A percentile compares a stretch with the other conserved stretches of the same genome.
phyloP scores from a whole-genome alignment of 2,888 invertebrate species.

The Anoplius nigerrimus region DNA sequence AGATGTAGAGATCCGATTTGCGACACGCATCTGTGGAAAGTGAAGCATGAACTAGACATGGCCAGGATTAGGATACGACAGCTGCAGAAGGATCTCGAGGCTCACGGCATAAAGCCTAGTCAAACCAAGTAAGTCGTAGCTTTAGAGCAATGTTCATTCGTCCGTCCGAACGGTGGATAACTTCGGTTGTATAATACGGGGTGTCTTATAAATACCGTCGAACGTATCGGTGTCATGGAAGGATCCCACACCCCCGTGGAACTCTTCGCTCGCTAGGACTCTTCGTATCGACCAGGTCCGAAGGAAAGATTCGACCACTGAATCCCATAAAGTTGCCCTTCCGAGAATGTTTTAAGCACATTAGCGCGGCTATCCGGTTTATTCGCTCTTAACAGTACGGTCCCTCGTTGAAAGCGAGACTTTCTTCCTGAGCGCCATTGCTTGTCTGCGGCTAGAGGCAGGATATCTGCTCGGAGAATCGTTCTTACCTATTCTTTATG shows the following conservation, averaged over 20 bases:
- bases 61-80: constrained; percentile 89
- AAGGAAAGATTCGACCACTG: too few relatives aligned
- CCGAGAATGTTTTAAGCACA: too few relatives aligned
- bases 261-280: too few relatives aligned
- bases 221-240: too few relatives aligned
- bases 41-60: constrained; percentile 92
- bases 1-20: constrained; percentile 87
- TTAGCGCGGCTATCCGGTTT: too few relatives aligned
- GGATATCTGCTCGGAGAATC: constrained; percentile 4
- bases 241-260: too few relatives aligned
- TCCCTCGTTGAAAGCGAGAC: not conserved
- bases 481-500: constrained; percentile 8
- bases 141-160: constrained; percentile 13
- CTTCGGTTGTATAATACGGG: constrained; percentile 7
- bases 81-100: constrained; percentile 89
- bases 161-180: constrained; percentile 12
- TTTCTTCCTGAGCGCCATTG: not conserved
- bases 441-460: not conserved
- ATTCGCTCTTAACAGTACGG: too few relatives aligned
- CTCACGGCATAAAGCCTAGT: constrained; percentile 87
- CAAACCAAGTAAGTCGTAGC: constrained; percentile 74
- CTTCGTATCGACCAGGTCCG: too few relatives aligned
- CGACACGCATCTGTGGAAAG: constrained; percentile 92
- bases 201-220: not conserved
- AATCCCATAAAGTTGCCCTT: too few relatives aligned